Evolutionary conservation across 2,888 invertebrate genomes (phyloP).

Genomic region (Poecilobothrus nobilitatus): DNA sequence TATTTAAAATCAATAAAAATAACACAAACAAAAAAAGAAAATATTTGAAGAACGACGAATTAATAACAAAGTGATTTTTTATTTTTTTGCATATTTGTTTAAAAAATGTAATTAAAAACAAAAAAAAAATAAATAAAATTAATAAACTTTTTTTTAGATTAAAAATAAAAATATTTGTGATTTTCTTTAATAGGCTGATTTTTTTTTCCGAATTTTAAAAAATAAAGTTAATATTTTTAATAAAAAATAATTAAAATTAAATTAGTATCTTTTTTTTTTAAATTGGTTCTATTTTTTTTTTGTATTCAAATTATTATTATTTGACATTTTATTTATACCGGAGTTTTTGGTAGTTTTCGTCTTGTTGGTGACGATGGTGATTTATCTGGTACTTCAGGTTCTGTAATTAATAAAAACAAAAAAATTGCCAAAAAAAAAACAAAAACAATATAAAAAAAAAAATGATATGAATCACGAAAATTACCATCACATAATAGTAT

Average conservation of each 20-base stretch:
- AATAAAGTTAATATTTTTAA: constrained; percentile 3
- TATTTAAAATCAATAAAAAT: too few relatives aligned
- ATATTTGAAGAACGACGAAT: too few relatives aligned
- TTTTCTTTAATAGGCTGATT: background rate
- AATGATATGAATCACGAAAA: background rate
- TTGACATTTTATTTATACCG: constrained; percentile 65
- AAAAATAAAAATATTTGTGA: too few relatives aligned
- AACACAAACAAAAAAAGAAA: too few relatives aligned
- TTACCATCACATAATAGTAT: background rate
- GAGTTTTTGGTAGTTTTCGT: constrained; percentile 93
- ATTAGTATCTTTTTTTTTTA: background rate
- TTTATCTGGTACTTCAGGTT: constrained; percentile 68
- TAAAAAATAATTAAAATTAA: constrained; percentile 2
- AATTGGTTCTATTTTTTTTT: background rate
- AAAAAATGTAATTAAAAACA: too few relatives aligned
- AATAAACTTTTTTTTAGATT: too few relatives aligned
- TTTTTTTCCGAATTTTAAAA: background rate
- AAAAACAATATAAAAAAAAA: background rate
- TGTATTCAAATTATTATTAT: background rate
- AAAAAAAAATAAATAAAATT: too few relatives aligned
- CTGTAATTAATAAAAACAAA: constrained; percentile 47
- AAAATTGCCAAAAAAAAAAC: constrained; percentile 8
- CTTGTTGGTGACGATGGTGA: constrained; percentile 81
- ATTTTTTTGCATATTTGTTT: too few relatives aligned
- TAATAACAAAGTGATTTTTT: too few relatives aligned